Base-by-base conservation (phyloP, 1,140 invertebrate genomes). In the Diabrotica undecimpunctata region DNA sequence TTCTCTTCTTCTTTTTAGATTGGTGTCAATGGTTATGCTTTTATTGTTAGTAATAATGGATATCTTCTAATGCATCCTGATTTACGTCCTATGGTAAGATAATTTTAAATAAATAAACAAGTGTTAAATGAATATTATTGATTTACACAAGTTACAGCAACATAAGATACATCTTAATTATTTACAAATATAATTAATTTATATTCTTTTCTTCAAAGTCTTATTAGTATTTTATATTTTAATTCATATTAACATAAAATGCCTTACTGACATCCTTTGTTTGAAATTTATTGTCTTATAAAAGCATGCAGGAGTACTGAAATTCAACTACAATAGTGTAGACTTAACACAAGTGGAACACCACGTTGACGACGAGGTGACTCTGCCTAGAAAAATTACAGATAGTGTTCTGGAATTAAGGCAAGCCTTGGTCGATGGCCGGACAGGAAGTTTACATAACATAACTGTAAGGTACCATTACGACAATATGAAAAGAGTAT, bases 281-380 rank as follows among this genome's bases (percentile, higher is more conserved):
- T 25, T 25, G 25, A 25, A 1, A 25, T 25, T 25, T 25, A 25
- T 25, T 25, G 25, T 25, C 25, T 25, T 25, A 25, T 74, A 80
- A 68, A 77, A 90, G 88, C 85, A 86, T 73, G 83, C 88, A 69
- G 88, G 86, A 54, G 79, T 84, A 54, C 79, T 96, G 25, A 96
- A 96, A 81, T 85, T 89, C n/a, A 96, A 96, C 77, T 98, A 95
- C 79, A 96, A 97, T 79, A 97, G 94, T 74, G 88, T 98, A 25
- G 96, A 98, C 81, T 84, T 98, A n/a, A 90, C 90, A 0, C 95
- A 98, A 82, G 90, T 98, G 11, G 96, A 98, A 80, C 87, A 96
- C 66, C 82, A 92, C 6, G 58, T 38, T 5, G 36, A 36, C 13
- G 88, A 93, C 69, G 82, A 80, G 69, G 83, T 77, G 39, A 83